A percentile compares a stretch with the other conserved stretches of the same genome.
Evolutionary conservation across 2,797 vertebrate species (phyloP).

Genomic region (Phalanger gymnotis): DNA sequence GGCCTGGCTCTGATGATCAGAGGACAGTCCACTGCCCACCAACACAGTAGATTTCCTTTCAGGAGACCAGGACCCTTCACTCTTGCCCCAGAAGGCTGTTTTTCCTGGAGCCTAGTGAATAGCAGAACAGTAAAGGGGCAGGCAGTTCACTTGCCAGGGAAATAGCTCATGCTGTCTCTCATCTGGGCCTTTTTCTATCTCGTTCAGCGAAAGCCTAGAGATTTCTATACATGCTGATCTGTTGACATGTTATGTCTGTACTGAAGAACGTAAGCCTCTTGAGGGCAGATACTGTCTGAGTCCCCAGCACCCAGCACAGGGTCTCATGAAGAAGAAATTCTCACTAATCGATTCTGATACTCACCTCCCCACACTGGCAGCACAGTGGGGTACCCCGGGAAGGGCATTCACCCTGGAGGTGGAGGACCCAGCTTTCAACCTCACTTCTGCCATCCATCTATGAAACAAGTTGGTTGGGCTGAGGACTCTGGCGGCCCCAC

Average conservation of each 20-base stretch:
- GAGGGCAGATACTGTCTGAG: background rate
- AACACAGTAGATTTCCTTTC: background rate
- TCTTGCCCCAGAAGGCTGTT: background rate
- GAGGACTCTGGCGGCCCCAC: no score
- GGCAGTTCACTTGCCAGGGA: no score
- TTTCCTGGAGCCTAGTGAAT: background rate
- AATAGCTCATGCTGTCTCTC: background rate
- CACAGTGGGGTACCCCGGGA: no score
- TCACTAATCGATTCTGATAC: background rate
- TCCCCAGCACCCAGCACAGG: background rate
- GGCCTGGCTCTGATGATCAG: no score
- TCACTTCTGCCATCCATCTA: background rate
- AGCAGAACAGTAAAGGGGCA: background rate
- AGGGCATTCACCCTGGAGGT: no score
- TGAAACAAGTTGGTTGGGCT: background rate
- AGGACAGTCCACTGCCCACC: background rate
- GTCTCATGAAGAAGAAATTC: background rate
- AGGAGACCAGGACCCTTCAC: no score
- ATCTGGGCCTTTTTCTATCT: background rate
- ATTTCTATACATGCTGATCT: background rate
- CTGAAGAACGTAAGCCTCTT: no score
- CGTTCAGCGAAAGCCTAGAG: background rate
- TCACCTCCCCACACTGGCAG: background rate
- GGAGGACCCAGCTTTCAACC: no score
- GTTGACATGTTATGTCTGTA: no score